These are phyloP conservation scores for Trichechus manatus DNA, from an alignment of 2,113 vertebrate genomes.

Conservation along the genomic window DNA sequence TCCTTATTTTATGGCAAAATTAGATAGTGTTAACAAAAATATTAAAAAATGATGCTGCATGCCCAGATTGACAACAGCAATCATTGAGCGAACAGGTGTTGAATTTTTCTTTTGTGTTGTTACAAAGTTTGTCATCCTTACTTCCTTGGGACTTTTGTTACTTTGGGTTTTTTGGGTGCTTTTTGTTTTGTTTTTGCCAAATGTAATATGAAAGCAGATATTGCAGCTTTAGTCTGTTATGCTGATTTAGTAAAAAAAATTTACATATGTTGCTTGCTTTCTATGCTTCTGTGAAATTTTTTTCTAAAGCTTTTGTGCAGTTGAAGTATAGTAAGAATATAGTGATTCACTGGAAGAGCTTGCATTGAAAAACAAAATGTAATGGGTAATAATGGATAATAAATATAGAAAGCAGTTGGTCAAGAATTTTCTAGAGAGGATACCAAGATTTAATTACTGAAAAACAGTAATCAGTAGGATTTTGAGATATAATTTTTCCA, in stretches of 20 bases:
- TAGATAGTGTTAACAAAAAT: not conserved
- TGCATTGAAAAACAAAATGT: constrained; percentile 68
- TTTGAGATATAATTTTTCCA: constrained; percentile 62
- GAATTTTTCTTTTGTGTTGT: constrained; percentile 74
- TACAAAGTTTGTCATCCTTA: constrained; percentile 63
- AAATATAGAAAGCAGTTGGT: constrained; percentile 68
- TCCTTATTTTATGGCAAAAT: constrained; percentile 33
- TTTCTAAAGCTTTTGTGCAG: constrained; percentile 76
- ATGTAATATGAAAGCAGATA: constrained; percentile 82
- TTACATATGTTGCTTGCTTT: constrained; percentile 82
- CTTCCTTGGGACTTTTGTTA: constrained; percentile 70
- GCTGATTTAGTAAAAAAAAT: constrained; percentile 74
- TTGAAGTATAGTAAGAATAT: constrained; percentile 56
- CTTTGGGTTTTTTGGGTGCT: not conserved
- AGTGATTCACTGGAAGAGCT: constrained; percentile 70
- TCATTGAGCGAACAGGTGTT: constrained; percentile 86
- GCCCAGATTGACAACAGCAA: constrained; percentile 79
- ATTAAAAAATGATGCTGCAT: not conserved
- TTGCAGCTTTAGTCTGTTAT: constrained; percentile 79
- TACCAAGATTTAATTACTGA: constrained; percentile 57
- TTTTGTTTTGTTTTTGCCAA: constrained; percentile 88
- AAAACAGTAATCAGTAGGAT: constrained; percentile 48
- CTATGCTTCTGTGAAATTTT: constrained; percentile 69
- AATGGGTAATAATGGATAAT: not conserved
- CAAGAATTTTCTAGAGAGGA: constrained; percentile 71